Evolutionary conservation across 2,888 invertebrate genomes (phyloP).

Genomic region (Megamerina dolium): DNA sequence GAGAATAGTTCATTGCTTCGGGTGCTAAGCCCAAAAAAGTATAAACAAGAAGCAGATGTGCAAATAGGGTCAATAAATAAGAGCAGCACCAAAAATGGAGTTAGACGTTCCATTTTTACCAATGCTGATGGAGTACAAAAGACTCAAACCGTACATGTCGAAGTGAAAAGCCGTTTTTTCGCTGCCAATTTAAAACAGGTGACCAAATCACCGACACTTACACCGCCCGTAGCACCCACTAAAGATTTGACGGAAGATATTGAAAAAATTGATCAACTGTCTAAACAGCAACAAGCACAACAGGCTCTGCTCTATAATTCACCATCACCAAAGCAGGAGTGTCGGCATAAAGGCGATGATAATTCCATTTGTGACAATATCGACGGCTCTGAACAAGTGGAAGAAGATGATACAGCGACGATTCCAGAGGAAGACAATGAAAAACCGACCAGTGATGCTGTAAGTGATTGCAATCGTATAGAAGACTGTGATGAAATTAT

Average conservation of each 20-base stretch:
- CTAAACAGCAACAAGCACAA: conserved; percentile 13
- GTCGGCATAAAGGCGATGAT: neutral
- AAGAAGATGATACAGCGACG: neutral
- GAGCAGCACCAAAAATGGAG: neutral
- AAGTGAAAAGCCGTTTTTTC: conserved; percentile 60
- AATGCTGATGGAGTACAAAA: conserved; percentile 6
- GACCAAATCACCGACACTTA: conserved; percentile 2
- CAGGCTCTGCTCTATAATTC: conserved; percentile 20
- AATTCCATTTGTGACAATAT: neutral
- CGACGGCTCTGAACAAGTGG: neutral
- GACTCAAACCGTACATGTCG: conserved; percentile 41
- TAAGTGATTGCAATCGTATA: neutral
- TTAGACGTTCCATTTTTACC: neutral
- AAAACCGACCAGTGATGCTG: neutral
- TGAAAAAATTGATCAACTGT: conserved; percentile 24
- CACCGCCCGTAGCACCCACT: conserved; percentile 10
- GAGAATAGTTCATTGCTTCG: conserved; percentile 34
- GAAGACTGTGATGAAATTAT: conserved; percentile 18
- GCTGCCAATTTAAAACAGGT: conserved; percentile 28
- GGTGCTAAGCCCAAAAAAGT: conserved; percentile 32
- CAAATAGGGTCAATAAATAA: neutral
- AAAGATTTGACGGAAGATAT: conserved; percentile 23
- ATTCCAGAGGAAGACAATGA: neutral
- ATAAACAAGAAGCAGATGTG: conserved; percentile 2
- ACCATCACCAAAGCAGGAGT: conserved; percentile 13